A percentile compares a stretch with the other conserved stretches of the same genome.
These are phyloP conservation scores for Salvelinus sp. DNA, from an alignment of 2,113 vertebrate genomes.

Conservation along the genomic window DNA sequence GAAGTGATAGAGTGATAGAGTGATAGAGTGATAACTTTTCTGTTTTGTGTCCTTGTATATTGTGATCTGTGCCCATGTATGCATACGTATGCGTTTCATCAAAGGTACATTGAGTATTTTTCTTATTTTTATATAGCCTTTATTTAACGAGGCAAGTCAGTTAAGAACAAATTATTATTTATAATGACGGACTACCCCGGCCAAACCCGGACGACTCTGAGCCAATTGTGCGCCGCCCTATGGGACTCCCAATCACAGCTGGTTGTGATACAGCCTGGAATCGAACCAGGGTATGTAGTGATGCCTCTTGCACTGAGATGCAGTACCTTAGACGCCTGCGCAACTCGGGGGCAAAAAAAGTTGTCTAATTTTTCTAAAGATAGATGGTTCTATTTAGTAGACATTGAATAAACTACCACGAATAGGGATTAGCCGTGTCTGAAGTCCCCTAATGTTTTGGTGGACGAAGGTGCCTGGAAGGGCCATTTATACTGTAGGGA, in stretches of 20 bases:
- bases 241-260: too few species aligned
- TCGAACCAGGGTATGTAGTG: too few species aligned
- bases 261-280: too few species aligned
- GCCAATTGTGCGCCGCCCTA: too few species aligned
- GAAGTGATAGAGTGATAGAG: too few species aligned
- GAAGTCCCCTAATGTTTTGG: slow-evolving; percentile 1
- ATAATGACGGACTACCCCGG: too few species aligned
- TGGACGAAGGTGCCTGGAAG: background rate
- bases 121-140: too few species aligned
- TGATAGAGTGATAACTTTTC: background rate
- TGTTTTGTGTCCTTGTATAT: background rate
- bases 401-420: background rate
- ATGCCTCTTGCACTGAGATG: background rate
- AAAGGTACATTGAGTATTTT: background rate
- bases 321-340: background rate
- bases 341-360: too few species aligned
- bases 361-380: too few species aligned
- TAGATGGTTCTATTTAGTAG: background rate
- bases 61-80: background rate
- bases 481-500: background rate
- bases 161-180: background rate
- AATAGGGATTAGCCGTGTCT: background rate
- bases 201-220: too few species aligned
- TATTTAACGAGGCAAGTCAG: too few species aligned
- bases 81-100: background rate